These are phyloP conservation scores for Heliconius hewitsoni DNA, from an alignment of 1,140 invertebrate species.

Conservation along the genomic window DNA sequence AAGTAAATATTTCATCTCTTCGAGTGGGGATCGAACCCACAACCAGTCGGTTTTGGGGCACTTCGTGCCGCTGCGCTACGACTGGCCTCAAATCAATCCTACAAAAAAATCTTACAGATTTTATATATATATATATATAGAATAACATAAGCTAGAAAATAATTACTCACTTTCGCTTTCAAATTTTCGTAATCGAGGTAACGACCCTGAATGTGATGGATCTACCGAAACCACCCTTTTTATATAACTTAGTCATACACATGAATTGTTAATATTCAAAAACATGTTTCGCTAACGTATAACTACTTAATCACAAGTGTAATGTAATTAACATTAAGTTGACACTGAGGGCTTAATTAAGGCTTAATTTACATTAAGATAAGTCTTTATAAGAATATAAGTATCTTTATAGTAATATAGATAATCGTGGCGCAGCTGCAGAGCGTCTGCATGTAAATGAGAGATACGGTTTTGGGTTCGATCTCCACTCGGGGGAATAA, in stretches of 20 bases:
- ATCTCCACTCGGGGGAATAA: neutral
- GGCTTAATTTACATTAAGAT: neutral
- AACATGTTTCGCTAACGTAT: constrained; percentile 46
- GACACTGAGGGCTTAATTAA: neutral
- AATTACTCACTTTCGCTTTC: constrained; percentile 31
- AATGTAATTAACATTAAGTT: constrained; percentile 8
- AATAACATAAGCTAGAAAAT: neutral
- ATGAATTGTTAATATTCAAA: constrained; percentile 55
- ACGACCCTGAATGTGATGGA: constrained; percentile 37
- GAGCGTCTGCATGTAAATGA: neutral
- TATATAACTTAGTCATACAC: constrained; percentile 45
- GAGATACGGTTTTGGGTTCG: neutral
- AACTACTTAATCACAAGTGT: constrained; percentile 50
- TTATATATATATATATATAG: neutral
- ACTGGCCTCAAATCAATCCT: no score
- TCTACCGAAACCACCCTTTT: constrained; percentile 28
- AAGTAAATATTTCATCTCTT: no score
- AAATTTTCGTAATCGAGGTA: constrained; percentile 31
- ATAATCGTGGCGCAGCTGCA: no score
- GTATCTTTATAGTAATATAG: no score
- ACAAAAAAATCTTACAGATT: no score
- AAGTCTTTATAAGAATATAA: no score
- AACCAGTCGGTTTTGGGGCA: no score
- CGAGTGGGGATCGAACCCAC: no score
- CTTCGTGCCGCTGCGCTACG: no score